These are phyloP conservation scores for Lycaon pictus DNA, from an alignment of 2,113 vertebrate genomes.

Conservation along the genomic window DNA sequence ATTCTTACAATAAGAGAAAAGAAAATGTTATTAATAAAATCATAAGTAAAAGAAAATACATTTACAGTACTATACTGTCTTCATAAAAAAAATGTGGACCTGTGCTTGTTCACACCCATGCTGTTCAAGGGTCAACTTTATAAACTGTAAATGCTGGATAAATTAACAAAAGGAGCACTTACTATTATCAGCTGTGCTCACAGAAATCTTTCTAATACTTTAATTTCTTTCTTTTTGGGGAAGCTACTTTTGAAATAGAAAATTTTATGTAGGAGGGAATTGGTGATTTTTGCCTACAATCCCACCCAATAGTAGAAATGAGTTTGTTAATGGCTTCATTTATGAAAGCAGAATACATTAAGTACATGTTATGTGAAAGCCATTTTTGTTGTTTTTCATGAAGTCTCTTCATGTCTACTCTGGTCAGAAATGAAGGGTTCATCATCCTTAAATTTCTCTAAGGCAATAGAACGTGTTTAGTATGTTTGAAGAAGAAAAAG, in stretches of 20 bases:
- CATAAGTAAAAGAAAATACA: not conserved
- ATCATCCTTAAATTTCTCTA: not conserved
- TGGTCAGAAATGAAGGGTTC: not conserved
- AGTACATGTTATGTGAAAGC: not conserved
- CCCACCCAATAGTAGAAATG: not conserved
- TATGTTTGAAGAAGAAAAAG: not conserved
- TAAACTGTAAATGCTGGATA: not conserved
- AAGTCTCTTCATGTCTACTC: not conserved
- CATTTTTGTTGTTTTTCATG: not conserved
- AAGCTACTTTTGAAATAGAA: slow-evolving; percentile 39
- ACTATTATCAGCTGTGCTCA: not conserved
- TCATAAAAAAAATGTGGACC: not conserved
- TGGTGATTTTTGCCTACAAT: not conserved
- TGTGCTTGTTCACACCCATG: not conserved
- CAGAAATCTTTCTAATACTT: not conserved
- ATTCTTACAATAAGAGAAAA: not conserved
- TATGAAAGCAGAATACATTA: slow-evolving; percentile 24
- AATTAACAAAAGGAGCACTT: not conserved
- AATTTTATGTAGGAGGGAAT: not conserved
- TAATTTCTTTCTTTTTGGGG: slow-evolving; percentile 13
- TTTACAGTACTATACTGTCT: not conserved
- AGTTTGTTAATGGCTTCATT: not conserved
- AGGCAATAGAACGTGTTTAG: not conserved
- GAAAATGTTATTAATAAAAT: not conserved
- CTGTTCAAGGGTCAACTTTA: not conserved